Evolutionary conservation across 2,888 invertebrate species (phyloP), one percentile per base, ranked within the genome.

Genomic region (Orthosia incerta): DNA sequence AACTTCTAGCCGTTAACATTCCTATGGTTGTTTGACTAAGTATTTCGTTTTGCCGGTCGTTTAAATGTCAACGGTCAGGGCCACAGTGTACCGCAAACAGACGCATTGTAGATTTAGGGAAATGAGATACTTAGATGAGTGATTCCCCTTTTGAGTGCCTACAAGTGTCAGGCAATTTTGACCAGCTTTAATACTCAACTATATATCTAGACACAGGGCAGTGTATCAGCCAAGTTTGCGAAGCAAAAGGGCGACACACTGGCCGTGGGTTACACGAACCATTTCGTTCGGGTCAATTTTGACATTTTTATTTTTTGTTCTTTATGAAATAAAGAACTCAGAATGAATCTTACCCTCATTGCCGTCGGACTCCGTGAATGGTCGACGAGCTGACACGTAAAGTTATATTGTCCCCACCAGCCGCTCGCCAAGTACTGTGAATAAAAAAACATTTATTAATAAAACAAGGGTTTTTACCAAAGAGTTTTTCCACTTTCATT

Each of bases 381-480:
- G 93, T 99, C 99, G 61, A 99, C 98, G n/a, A 98, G 98, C 94
- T 99, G 98, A 94, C 99, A 99, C 78, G 97, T 97, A 89, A 98
- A 97, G 93, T 98, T 98, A 94, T 99, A 99, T 71, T 98, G 97
- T 82, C 97, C 97, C 95, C 98, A 97, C 98, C 98, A 99, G 68
- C 98, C 99, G 84, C 97, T 96, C 93, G 95, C 96, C 92, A 97
- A 92, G 89, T 96, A 96, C 98, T 99, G 94, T 71, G 89, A 87
- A 87, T 84, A 81, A 80, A 77, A 66, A 71, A 68, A 57, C 13
- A 23, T 26, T n/a, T 1, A n/a, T 60, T 48, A 20, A 26, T 23
- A 16, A 61, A 26, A 50, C 45, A 23, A 39, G 7, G 15, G 20
- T 55, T 60, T 75, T 72, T 51, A 20, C 39, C 13, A 9, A 18